Base-by-base conservation (phyloP, 2,797 vertebrate species). In the Parauchenoglanis ngamensis region DNA sequence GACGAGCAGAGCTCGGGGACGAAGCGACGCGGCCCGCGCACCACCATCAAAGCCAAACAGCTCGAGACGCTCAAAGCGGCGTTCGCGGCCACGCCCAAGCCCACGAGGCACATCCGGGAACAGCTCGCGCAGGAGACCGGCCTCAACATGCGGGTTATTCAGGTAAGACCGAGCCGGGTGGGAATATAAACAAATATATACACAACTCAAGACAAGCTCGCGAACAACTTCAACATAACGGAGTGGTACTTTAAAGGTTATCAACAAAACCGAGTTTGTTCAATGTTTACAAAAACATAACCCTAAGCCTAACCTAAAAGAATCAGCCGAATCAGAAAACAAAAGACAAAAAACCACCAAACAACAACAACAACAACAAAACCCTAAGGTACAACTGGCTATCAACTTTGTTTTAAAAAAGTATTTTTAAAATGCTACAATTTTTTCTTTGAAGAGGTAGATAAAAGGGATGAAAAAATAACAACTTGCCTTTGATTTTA, bases 11-110 rank as follows among this genome's bases (percentile, higher is more conserved):
- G 96, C 86, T 95, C 96, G 8, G 97, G 97, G 63, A 97, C 97
- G 44, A 99, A 99, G 85, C 92, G 98, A 72, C 96, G 98, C 80
- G 98, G 98, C 25, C 98, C 98, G 19, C 96, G 98, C 84, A 99
- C 98, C 92, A 99, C 98, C 87, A 99, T 99, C 87, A 99, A 99
- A 92, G 98, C 98, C 93, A 99, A 99, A 89, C 98, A 99, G 92
- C 96, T 99, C 92, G 98, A 99, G 94, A 97, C 97, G 1, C 96
- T 98, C 87, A 98, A 98, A 88, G 97, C 97, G 0, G 97, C 98
- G 70, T 98, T 98, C 40, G 95, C 97, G 0, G 97, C 98, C 84
- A 98, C 98, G 7, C 98, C 98, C 87, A 98, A 98, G 78, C 98
- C 98, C 86, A 98, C 97, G 25, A 94, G 98, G 83, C 98, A 99